Evolutionary conservation across 2,888 invertebrate genomes (phyloP).

Genomic region (Graphium colonna): DNA sequence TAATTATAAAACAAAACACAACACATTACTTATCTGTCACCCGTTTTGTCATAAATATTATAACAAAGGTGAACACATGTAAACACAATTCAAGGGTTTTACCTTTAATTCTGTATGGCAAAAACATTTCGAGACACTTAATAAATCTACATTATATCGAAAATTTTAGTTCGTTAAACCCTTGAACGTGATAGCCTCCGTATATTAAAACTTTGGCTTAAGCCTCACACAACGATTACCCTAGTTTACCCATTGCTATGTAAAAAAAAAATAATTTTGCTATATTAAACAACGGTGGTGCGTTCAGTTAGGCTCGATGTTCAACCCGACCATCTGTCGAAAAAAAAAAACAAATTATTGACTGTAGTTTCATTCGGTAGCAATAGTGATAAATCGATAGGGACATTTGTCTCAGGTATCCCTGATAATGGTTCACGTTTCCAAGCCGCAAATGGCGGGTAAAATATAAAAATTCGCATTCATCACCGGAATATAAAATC

Average conservation of each 20-base stretch:
- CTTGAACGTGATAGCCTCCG: slow-evolving; percentile 13
- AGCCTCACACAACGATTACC: slow-evolving; percentile 17
- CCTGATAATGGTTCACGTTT: not conserved
- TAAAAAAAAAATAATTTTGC: slow-evolving; percentile 28
- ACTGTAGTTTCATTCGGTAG: not conserved
- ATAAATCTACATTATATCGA: not conserved
- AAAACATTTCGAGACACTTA: slow-evolving; percentile 1
- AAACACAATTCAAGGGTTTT: slow-evolving; percentile 28
- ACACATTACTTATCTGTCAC: slow-evolving; percentile 33
- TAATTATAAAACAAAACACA: slow-evolving; percentile 33
- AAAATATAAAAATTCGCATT: too few relatives aligned
- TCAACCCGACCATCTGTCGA: slow-evolving; percentile 41
- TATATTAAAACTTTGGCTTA: slow-evolving; percentile 14
- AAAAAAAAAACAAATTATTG: slow-evolving; percentile 23
- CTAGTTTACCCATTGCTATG: slow-evolving; percentile 20
- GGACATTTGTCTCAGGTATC: not conserved
- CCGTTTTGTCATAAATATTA: slow-evolving; percentile 68
- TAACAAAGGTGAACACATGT: slow-evolving; percentile 49
- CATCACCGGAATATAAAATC: too few relatives aligned
- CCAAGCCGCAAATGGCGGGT: too few relatives aligned
- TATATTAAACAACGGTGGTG: slow-evolving; percentile 29
- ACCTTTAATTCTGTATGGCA: slow-evolving; percentile 23
- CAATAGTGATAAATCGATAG: not conserved
- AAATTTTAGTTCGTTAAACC: slow-evolving; percentile 4
- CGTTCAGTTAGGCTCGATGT: slow-evolving; percentile 25